Percentiles rank a stretch among this genome's conserved stretches.
Conservation (phyloP, 1,140 invertebrate species). For the Oscheius sp. region DNA sequence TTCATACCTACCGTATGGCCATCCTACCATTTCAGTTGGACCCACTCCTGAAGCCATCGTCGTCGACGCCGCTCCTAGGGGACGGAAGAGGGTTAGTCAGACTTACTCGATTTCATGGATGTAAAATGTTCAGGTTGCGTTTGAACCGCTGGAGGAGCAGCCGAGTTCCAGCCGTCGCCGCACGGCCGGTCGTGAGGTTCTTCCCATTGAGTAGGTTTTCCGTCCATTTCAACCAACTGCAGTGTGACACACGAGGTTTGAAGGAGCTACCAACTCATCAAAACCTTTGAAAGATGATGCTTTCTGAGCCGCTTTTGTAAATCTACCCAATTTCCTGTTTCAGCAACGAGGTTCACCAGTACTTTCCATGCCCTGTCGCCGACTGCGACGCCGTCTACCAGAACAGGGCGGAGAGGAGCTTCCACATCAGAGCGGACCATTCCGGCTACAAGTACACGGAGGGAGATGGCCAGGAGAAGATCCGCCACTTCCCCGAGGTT, state of each 20-base stretch:
- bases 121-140: background rate
- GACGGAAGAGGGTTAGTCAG: background rate
- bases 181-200: background rate
- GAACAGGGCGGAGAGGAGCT: conserved; percentile 13
- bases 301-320: too few species aligned
- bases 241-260: too few species aligned
- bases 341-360: conserved; percentile 3
- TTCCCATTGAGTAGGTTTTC: background rate
- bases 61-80: too few species aligned
- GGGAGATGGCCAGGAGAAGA: conserved; percentile 32
- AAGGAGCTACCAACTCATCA: too few species aligned
- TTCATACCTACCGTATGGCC: too few species aligned
- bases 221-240: background rate
- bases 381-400: conserved; percentile 5
- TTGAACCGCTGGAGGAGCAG: background rate
- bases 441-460: background rate
- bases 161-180: background rate
- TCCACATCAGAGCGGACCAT: conserved; percentile 11
- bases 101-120: background rate
- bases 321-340: too few species aligned
- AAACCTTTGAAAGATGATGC: too few species aligned
- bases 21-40: too few species aligned
- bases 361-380: conserved; percentile 3
- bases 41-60: too few species aligned
- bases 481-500: too few species aligned